These are phyloP conservation scores for Catocala fraxini DNA, from an alignment of 2,888 invertebrate genomes.

Conservation along the genomic window DNA sequence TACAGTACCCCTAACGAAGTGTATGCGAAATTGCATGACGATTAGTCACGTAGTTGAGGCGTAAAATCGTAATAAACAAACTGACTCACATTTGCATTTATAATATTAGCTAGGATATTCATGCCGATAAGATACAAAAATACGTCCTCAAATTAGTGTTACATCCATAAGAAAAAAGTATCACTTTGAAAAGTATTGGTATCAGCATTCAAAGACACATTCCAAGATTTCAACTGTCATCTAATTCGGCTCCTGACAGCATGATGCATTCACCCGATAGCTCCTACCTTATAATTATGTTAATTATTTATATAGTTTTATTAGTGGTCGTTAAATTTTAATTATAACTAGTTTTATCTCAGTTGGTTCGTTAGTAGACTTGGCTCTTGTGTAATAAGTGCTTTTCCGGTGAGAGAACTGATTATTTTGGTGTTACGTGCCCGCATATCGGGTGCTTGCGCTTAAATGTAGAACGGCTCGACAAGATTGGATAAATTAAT, in stretches of 20 bases:
- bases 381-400: constrained; percentile 35
- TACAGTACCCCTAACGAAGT: too few relatives aligned
- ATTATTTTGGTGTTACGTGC: constrained; percentile 17
- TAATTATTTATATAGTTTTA: constrained; percentile 54
- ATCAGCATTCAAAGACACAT: constrained; percentile 10
- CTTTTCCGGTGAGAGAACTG: constrained; percentile 47
- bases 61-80: too few relatives aligned
- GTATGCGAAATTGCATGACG: too few relatives aligned
- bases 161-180: background rate
- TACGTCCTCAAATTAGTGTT: background rate
- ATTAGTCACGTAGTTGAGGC: too few relatives aligned
- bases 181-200: background rate
- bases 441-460: constrained; percentile 13
- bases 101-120: too few relatives aligned
- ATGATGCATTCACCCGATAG: constrained; percentile 47
- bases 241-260: constrained; percentile 35
- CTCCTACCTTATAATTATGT: constrained; percentile 50
- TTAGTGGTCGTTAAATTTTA: constrained; percentile 53
- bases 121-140: too few relatives aligned
- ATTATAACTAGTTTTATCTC: constrained; percentile 51
- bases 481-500: constrained; percentile 15
- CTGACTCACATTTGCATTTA: too few relatives aligned
- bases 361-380: constrained; percentile 40
- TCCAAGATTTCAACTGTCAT: constrained; percentile 43
- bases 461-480: constrained; percentile 21